A percentile compares a stretch with the other conserved stretches of the same genome.
These are phyloP conservation scores for Engraulis encrasicolus DNA, from an alignment of 2,113 vertebrate species.

Conservation along the genomic window DNA sequence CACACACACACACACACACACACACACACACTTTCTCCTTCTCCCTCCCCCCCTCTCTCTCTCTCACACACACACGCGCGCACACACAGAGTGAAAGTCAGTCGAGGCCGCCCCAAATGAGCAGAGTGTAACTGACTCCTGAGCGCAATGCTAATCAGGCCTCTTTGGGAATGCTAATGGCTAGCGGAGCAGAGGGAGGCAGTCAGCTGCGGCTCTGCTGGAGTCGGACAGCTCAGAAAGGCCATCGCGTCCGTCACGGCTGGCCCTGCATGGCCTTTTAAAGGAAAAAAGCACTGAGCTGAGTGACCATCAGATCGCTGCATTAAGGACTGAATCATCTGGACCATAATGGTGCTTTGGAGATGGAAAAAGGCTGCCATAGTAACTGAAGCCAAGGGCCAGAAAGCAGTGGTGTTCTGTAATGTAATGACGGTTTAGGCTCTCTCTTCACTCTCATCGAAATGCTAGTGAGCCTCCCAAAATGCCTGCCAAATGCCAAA, in stretches of 20 bases:
- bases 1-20: conserved; percentile 30
- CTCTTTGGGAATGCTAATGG: conserved; percentile 9
- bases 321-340: conserved; percentile 8
- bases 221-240: neutral
- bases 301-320: neutral
- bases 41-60: no score
- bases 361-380: conserved; percentile 30
- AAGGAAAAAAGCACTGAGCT: neutral
- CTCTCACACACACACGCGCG: conserved; percentile 31
- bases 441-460: neutral
- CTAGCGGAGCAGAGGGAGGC: neutral
- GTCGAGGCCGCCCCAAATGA: conserved; percentile 21
- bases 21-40: no score
- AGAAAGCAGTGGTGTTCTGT: neutral
- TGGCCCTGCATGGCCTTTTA: neutral
- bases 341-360: conserved; percentile 23
- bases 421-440: neutral
- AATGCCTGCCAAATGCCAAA: neutral
- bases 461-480: neutral
- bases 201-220: neutral
- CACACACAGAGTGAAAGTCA: neutral
- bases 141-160: conserved; percentile 3
- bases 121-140: conserved; percentile 14
- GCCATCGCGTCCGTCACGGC: neutral
- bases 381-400: conserved; percentile 31